Evolutionary conservation across 2,888 invertebrate species (phyloP), one percentile per base, ranked within the genome.

Genomic region (Aromia moschata): DNA sequence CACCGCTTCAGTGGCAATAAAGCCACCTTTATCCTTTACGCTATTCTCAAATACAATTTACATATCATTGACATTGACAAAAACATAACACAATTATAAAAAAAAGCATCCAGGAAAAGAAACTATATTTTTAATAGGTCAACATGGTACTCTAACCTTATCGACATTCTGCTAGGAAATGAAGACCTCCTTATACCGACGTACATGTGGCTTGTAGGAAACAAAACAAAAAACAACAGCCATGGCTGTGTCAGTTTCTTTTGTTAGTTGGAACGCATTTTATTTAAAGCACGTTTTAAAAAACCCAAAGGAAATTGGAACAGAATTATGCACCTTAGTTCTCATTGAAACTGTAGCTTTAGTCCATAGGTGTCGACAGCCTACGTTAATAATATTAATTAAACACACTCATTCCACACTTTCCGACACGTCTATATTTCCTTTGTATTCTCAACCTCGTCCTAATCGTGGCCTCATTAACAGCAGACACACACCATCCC

Each of bases 401-500:
- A 62, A 36, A 31, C 36, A 2, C 59, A 51, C 31, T 20, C 54
- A 55, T 49, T 56, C 43, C 49, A 46, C 37, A 25, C 55, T 37
- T 45, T 45, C 58, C 53, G 44, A 20, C 54, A 44, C 45, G 25
- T 47, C 47, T 47, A 52, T 43, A 55, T 55, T 54, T 54, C 40
- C 45, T 44, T 40, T 30, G 46, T 30, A 45, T 62, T 58, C 62
- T 60, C 60, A 60, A 62, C 55, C 65, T 65, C 62, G 62, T 60
- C 65, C 60, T 56, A 56, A 58, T n/a, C 46, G 44, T 61, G 59
- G 63, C 61, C 60, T 61, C n/a, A 53, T 53, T n/a, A 56, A 64
- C 65, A 63, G 65, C 59, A 63, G 61, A 66, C 61, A 56, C 56
- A 59, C 65, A 64, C 63, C 49, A 38, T 33, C 43, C 36, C 40